phyloP scores from a whole-genome alignment of 2,888 invertebrate species.

The Therioaphis trifolii region DNA sequence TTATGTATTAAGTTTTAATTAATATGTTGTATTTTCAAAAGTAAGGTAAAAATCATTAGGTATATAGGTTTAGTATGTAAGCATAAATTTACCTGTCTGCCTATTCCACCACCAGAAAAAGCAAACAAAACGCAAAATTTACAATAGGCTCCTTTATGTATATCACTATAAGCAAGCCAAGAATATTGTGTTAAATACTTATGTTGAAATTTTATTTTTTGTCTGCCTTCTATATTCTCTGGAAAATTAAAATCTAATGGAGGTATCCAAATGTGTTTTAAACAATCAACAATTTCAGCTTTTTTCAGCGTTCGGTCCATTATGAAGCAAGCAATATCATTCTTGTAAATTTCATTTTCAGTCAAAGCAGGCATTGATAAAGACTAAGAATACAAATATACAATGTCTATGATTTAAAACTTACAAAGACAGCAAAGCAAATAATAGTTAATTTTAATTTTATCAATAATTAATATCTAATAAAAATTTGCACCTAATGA shows the following conservation, averaged over 20 bases:
- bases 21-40: neutral
- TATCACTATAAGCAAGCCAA: constrained; percentile 46
- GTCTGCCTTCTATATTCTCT: neutral
- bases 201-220: constrained; percentile 29
- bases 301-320: constrained; percentile 16
- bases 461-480: constrained; percentile 13
- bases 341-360: constrained; percentile 37
- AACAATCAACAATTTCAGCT: constrained; percentile 33
- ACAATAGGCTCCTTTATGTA: constrained; percentile 36
- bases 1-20: neutral
- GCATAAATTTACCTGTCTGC: constrained; percentile 1
- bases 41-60: neutral
- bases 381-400: constrained; percentile 28
- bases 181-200: constrained; percentile 15
- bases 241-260: constrained; percentile 14
- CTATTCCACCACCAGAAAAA: no score
- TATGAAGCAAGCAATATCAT: constrained; percentile 30
- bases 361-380: constrained; percentile 31
- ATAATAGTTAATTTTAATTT: constrained; percentile 16
- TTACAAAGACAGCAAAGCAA: constrained; percentile 16
- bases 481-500: constrained; percentile 15
- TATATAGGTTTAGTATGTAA: constrained; percentile 7
- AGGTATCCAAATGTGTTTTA: constrained; percentile 11
- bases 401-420: constrained; percentile 9
- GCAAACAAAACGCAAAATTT: constrained; percentile 50